Evolutionary conservation across 1,140 invertebrate genomes (phyloP).

Genomic region (Phortica variegata): DNA sequence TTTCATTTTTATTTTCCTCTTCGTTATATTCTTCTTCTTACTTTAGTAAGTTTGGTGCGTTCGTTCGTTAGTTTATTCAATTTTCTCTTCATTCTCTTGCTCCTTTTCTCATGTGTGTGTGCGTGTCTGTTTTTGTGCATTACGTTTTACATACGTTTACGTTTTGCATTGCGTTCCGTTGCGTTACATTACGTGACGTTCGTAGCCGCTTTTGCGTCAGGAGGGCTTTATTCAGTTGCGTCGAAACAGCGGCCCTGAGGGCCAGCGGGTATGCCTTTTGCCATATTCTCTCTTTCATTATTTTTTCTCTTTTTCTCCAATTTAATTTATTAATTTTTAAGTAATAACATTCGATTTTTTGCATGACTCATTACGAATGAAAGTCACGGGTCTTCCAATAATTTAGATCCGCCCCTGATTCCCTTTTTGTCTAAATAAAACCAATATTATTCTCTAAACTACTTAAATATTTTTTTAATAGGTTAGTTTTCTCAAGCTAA

Average conservation of each 20-base stretch:
- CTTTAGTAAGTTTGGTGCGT: background rate
- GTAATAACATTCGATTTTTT: too few species aligned
- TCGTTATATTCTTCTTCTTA: background rate
- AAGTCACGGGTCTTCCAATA: too few species aligned
- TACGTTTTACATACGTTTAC: slow-evolving; percentile 24
- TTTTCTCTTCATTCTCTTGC: background rate
- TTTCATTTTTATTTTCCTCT: background rate
- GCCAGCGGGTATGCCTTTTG: slow-evolving; percentile 52
- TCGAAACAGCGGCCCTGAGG: slow-evolving; percentile 54
- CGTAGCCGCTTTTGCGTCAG: slow-evolving; percentile 54
- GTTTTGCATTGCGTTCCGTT: slow-evolving; percentile 24
- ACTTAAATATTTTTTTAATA: too few species aligned
- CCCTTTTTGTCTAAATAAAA: too few species aligned
- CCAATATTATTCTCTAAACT: too few species aligned
- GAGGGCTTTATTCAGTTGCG: slow-evolving; percentile 56
- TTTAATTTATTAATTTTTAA: too few species aligned
- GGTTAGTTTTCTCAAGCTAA: too few species aligned
- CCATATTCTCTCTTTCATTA: slow-evolving; percentile 32
- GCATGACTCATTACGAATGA: too few species aligned
- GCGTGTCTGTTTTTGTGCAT: slow-evolving; percentile 42
- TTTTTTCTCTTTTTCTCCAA: slow-evolving; percentile 20
- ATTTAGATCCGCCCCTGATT: too few species aligned
- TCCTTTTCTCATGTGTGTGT: slow-evolving; percentile 32
- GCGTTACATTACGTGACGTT: slow-evolving; percentile 20
- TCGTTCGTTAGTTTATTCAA: background rate